Evolutionary conservation across 2,888 invertebrate species (phyloP), one percentile per base, ranked within the genome.

Genomic region (Aspidiotus destructor): DNA sequence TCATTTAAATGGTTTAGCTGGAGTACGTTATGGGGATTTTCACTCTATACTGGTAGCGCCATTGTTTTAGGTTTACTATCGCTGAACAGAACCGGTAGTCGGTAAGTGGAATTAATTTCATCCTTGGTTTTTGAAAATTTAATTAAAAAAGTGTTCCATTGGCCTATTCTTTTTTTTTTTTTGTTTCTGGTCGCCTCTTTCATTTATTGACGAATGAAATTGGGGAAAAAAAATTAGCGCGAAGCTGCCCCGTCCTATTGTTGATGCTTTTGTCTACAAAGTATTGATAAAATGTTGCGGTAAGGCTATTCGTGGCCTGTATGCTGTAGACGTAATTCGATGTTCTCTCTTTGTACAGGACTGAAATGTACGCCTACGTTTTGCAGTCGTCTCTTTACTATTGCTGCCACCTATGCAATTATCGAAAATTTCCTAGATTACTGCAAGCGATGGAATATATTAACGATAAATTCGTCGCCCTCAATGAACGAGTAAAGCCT

Each of bases 1-100:
- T 67, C 67, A 60, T 67, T 67, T 60, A 67, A 67, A 67, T 67
- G 67, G 58, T 67, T 28, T 28, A 41, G 67, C 67, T 67, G 41
- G 42, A 58, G 52, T 52, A 44, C 58, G 52, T 58, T 60, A 40
- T 67, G 67, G 67, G 67, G 67, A 67, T 67, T 58, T 41, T 28
- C 28, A 28, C 28, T 67, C 11, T 58, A 67, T 42, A 40, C 67
- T 40, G 41, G 28, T 28, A 58, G 42, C n/a, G 58, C 67, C 17
- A 67, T 67, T 58, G 67, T 60, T 67, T 67, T 67, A 60, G 58
- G 60, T 67, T 40, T 58, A 60, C 60, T 67, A 60, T 44, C 67
- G 60, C 52, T 67, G 60, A 60, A 52, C 40, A 57, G 60, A 58
- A 58, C 17, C 40, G 58, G 28, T 6, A 58, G 40, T 58, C 58